phyloP scores from a whole-genome alignment of 1,140 invertebrate genomes.

The Metaphire vulgaris region DNA sequence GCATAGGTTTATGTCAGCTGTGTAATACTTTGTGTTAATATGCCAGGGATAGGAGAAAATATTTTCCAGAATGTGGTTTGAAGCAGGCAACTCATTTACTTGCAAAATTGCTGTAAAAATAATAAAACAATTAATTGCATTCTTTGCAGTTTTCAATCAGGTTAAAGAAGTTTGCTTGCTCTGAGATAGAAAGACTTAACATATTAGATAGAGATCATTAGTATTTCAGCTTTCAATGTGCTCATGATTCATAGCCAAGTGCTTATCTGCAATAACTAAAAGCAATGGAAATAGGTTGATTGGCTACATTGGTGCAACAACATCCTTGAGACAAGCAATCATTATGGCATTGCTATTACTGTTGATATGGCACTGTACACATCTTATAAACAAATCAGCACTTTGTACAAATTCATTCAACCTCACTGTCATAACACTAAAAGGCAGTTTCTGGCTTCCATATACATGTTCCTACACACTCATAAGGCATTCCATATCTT shows the following conservation, averaged over 20 bases:
- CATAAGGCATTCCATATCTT: too few species aligned
- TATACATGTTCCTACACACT: too few species aligned
- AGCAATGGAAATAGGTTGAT: background rate
- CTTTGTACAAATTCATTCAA: too few species aligned
- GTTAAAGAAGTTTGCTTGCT: background rate
- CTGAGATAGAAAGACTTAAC: background rate
- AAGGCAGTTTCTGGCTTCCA: too few species aligned
- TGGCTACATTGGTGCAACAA: background rate
- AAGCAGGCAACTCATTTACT: slow-evolving; percentile 49
- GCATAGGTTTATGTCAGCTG: slow-evolving; percentile 57
- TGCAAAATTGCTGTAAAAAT: slow-evolving; percentile 48
- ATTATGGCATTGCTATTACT: too few species aligned
- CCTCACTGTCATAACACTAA: too few species aligned
- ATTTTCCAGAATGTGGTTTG: slow-evolving; percentile 45
- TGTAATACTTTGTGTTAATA: slow-evolving; percentile 65
- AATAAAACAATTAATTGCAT: background rate
- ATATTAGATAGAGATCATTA: background rate
- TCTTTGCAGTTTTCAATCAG: background rate
- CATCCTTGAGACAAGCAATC: too few species aligned
- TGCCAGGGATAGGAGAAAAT: slow-evolving; percentile 57
- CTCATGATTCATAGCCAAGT: background rate
- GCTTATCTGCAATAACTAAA: background rate
- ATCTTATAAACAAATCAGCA: too few species aligned
- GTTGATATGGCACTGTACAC: too few species aligned
- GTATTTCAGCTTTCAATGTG: background rate